Base-by-base conservation (phyloP, 2,113 vertebrate species). In the Phylloscopus whistleri region DNA sequence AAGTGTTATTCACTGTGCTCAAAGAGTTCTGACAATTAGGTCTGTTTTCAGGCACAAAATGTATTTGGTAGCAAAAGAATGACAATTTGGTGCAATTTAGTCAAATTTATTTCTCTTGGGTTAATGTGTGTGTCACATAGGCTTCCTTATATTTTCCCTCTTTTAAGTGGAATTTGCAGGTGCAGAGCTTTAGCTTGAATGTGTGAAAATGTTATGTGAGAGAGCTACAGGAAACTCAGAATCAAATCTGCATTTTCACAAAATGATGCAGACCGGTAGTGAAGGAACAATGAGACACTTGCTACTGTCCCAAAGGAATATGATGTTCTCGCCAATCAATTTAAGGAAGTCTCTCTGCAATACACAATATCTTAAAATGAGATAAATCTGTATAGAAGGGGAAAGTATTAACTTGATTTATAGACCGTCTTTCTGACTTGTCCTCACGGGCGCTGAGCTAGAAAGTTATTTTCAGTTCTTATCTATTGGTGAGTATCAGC, bases 371-470 rank as follows among this genome's bases (percentile, higher is more conserved):
- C 90, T 93, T 92, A 81, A 96, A 97, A 94, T 81, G 73, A 87
- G 68, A 94, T 86, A 93, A 82, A 93, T 84, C 77, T 81, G 93
- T 41, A 68, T 94, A 86, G 68, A 77, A 67, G 69, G 80, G 90
- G 86, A 81, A 92, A 82, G 77, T 94, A 95, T 89, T 89, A 88
- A 81, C 53, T 69, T 94, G 83, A 96, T 96, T 95, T 93, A 94
- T 76, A 73, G 85, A 78, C 12, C 8, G 0, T 17, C 44, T 84
- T 78, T 93, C 88, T 78, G 39, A 66, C 72, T 92, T 72, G 73
- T 84, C 88, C 88, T 90, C 77, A 43, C 18, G 56, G 52, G 56
- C 5, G 2, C 66, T 91, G 76, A 75, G 62, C 52, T 92, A 89
- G 88, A 77, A 96, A 92, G 80, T 64, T 81, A 72, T 75, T 92